Percentiles rank a stretch among this genome's conserved stretches.
phyloP scores from a whole-genome alignment of 2,797 vertebrate genomes.

The Lacerta viridis region DNA sequence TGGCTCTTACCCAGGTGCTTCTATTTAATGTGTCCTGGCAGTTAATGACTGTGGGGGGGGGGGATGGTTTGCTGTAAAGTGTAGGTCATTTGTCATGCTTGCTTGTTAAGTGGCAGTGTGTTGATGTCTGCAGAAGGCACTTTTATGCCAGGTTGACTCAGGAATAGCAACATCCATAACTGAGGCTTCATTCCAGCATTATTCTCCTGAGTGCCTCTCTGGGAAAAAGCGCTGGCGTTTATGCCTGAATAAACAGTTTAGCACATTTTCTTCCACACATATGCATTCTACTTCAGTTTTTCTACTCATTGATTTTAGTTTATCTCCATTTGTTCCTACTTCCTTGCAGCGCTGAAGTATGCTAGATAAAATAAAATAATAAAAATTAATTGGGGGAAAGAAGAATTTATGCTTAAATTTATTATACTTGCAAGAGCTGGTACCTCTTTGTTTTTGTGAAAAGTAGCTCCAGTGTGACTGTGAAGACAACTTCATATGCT shows the following conservation, averaged over 20 bases:
- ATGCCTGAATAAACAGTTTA: background rate
- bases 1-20: constrained; percentile 73
- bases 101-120: constrained; percentile 46
- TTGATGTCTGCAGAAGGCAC: constrained; percentile 62
- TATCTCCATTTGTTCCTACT: too few species aligned
- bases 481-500: background rate
- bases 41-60: constrained; percentile 65
- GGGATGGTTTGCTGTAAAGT: constrained; percentile 70
- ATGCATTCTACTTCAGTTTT: too few species aligned
- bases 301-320: too few species aligned
- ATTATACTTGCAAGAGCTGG: background rate
- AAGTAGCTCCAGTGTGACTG: background rate
- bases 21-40: constrained; percentile 76
- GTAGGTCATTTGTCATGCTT: constrained; percentile 57
- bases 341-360: too few species aligned
- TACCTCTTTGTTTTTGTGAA: background rate
- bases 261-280: too few species aligned
- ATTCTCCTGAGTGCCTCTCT: constrained; percentile 18
- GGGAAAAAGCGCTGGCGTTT: background rate
- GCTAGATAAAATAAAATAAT: too few species aligned
- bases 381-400: too few species aligned
- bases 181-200: background rate
- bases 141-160: constrained; percentile 57
- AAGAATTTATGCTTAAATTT: background rate
- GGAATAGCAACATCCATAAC: constrained; percentile 44